phyloP scores from a whole-genome alignment of 1,140 invertebrate species.

The Trialeurodes vaporariorum region DNA sequence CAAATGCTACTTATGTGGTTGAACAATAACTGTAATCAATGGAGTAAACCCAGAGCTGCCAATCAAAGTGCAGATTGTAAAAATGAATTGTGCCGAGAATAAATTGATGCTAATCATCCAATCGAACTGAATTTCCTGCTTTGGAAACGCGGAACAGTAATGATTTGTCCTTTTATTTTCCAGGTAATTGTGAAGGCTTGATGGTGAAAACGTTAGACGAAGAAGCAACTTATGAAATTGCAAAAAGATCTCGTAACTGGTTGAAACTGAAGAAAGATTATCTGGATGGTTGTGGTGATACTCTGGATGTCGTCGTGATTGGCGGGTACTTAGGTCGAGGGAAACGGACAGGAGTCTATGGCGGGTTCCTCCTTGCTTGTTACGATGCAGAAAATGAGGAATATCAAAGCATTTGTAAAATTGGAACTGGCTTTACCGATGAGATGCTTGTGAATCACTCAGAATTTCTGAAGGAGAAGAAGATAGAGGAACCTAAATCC shows the following conservation, averaged over 20 bases:
- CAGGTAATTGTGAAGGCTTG: constrained; percentile 92
- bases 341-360: constrained; percentile 86
- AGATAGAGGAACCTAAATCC: constrained; percentile 58
- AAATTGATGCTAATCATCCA: no score
- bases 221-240: constrained; percentile 95
- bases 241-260: constrained; percentile 94
- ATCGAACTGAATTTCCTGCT: no score
- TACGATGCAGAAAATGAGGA: constrained; percentile 88
- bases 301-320: constrained; percentile 88
- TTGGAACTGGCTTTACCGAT: constrained; percentile 96
- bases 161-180: constrained; percentile 20
- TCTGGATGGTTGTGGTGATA: constrained; percentile 88
- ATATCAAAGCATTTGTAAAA: constrained; percentile 87
- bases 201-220: constrained; percentile 96
- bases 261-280: constrained; percentile 98
- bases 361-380: constrained; percentile 94
- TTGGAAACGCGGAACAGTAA: no score
- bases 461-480: constrained; percentile 62
- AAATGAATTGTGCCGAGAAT: no score
- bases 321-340: constrained; percentile 91
- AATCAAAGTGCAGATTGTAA: no score
- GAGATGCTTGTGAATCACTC: constrained; percentile 71
- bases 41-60: no score
- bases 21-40: no score
- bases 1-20: no score